Percentiles rank a stretch among this genome's conserved stretches.
Conservation (phyloP, 2,888 invertebrate species). For the Acanthococcus lagerstroemiae region DNA sequence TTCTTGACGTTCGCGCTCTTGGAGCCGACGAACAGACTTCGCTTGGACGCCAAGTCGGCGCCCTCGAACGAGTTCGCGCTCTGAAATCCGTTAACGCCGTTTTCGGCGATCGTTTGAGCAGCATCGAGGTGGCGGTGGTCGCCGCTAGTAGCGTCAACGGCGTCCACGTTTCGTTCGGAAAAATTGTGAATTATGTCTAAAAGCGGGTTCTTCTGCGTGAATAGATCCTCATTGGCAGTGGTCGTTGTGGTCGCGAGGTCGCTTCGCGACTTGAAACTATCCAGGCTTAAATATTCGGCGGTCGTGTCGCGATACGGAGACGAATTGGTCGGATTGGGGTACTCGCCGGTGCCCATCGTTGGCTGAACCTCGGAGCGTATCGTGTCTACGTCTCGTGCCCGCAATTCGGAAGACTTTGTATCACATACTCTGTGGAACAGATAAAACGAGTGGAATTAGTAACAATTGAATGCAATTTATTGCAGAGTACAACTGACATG, state of each 20-base stretch:
- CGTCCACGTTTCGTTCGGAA: too few relatives aligned
- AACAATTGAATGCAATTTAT: too few relatives aligned
- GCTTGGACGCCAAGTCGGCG: not conserved
- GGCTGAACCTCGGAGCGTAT: not conserved
- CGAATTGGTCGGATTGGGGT: too few relatives aligned
- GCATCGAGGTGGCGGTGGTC: not conserved
- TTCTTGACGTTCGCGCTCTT: not conserved
- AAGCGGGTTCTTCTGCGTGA: not conserved
- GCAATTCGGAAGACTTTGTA: not conserved
- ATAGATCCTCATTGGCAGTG: not conserved
- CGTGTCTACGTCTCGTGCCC: not conserved
- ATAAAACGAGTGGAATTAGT: too few relatives aligned
- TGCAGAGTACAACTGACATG: too few relatives aligned
- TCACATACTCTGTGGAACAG: not conserved
- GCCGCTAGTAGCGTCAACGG: too few relatives aligned
- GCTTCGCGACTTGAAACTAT: not conserved
- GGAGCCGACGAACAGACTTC: not conserved
- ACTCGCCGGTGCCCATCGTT: not conserved
- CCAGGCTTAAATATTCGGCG: not conserved
- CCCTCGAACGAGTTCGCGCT: not conserved
- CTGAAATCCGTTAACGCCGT: not conserved
- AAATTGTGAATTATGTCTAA: slow-evolving; percentile 10
- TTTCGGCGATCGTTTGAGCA: not conserved
- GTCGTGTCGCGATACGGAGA: not conserved
- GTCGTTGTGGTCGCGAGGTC: not conserved